Evolutionary conservation across 2,113 vertebrate species (phyloP), one percentile per base, ranked within the genome.

Genomic region (Xenus cinereus): DNA sequence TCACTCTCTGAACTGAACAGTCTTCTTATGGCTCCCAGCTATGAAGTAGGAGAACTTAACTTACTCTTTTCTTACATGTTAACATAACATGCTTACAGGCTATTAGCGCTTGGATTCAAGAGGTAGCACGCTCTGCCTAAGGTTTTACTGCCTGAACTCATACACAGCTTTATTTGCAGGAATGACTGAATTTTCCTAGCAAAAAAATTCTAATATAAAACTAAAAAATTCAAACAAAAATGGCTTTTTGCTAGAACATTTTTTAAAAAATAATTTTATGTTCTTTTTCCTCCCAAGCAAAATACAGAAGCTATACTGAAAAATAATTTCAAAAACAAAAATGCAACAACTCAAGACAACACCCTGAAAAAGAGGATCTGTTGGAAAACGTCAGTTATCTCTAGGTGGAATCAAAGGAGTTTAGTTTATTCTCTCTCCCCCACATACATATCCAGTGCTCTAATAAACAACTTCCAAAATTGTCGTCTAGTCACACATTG

Each of bases 1-100:
- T 90, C 48, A 60, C 91, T 94, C 86, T 74, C 76, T 89, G 91
- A 80, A 92, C 79, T 77, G 63, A 72, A 43, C 45, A 87, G 68
- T 63, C 46, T 84, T 92, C 71, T 60, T 51, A 41, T 10, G 32
- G 74, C 78, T 94, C 62, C 71, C 88, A 94, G 88, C 73, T 92
- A 91, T 11, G 51, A 92, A 86, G 63, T 6, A 84, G 77, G 15
- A 89, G 64, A 77, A 94, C 74, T 87, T 66, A 35, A 79, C 77
- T 94, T 64, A 60, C 80, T 84, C 80, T 68, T 78, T 69, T 60
- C 60, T 67, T 69, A 60, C 35, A 30, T 39, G 37, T 33, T 82
- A 71, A 63, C 22, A 7, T 54, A 60, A 39, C 81, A 15, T 51
- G 46, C 75, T 74, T 72, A 46, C 59, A 64, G 80, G 75, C 66